These are phyloP conservation scores for Bembecia ichneumoniformis DNA, from an alignment of 2,888 invertebrate species.

Conservation along the genomic window DNA sequence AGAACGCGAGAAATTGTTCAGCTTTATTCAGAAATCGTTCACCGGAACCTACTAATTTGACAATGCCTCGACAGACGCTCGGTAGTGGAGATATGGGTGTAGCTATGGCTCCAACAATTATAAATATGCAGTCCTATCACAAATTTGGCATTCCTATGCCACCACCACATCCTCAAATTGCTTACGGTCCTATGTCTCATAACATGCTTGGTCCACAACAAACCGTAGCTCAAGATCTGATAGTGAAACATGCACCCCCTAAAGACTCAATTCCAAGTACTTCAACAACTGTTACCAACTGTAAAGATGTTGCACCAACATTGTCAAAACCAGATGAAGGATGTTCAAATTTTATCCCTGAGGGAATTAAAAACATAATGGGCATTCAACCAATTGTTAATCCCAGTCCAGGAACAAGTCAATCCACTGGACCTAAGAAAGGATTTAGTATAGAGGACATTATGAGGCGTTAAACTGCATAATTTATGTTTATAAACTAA, in stretches of 20 bases:
- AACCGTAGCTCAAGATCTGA: conserved; percentile 66
- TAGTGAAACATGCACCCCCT: conserved; percentile 66
- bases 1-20: conserved; percentile 51
- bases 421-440: conserved; percentile 78
- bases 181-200: conserved; percentile 50
- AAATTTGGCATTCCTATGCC: conserved; percentile 64
- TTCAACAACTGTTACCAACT: conserved; percentile 50
- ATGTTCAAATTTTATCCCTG: conserved; percentile 51
- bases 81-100: conserved; percentile 41
- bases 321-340: conserved; percentile 37
- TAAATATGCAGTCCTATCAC: conserved; percentile 62
- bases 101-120: conserved; percentile 49
- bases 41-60: conserved; percentile 64
- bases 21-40: conserved; percentile 56
- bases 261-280: conserved; percentile 53
- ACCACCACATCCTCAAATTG: conserved; percentile 58
- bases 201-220: conserved; percentile 59
- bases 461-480: conserved; percentile 80
- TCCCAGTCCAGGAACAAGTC: conserved; percentile 69
- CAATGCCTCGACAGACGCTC: conserved; percentile 53
- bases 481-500: neutral
- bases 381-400: conserved; percentile 61
- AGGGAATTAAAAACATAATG: conserved; percentile 66
- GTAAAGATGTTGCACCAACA: conserved; percentile 32
- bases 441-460: conserved; percentile 94